Evolutionary conservation across 2,888 invertebrate genomes (phyloP), one percentile per base, ranked within the genome.

Genomic region (Rapana venosa): DNA sequence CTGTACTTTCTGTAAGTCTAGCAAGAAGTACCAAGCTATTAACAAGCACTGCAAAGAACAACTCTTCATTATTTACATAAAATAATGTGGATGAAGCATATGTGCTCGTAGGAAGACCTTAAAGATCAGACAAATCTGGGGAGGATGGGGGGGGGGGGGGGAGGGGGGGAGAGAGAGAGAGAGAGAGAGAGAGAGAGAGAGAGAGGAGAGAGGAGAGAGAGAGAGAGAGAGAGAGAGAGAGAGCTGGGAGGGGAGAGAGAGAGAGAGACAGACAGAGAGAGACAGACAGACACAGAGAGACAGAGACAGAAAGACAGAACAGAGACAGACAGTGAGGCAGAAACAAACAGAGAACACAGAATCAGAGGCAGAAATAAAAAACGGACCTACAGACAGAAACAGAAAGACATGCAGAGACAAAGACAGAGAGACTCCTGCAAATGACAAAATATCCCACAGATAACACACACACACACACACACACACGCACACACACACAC

Each of bases 401-500:
- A 66, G 66, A 66, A 13, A 26, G 13, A 66, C 20, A 66, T 2
- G 13, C 2, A 66, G 66, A 66, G 66, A 2, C 17, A 13, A 66
- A 66, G 66, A 66, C 17, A 17, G 13, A 66, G 20, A 66, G 47
- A 47, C 47, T 47, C 47, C 47, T 47, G 47, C 47, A 8, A 8
- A 47, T 47, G 47, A 47, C 47, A 47, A 47, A 47, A 47, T 47
- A 47, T 47, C 47, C 17, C 66, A 66, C 66, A 13, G 26, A 17
- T 22, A 2, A 77, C n/a, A 77, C 30, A 77, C 74, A 77, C n/a
- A 77, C 74, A 77, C 30, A 77, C 74, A 74, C 74, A 74, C 74
- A 74, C 74, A 74, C 74, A 74, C 74, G n/a, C 74, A 74, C 74
- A 74, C 74, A 74, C 74, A 74, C 74, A 74, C 74, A 74, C 74